Evolutionary conservation across 2,888 invertebrate genomes (phyloP).

Genomic region (Candidula unifasciata): DNA sequence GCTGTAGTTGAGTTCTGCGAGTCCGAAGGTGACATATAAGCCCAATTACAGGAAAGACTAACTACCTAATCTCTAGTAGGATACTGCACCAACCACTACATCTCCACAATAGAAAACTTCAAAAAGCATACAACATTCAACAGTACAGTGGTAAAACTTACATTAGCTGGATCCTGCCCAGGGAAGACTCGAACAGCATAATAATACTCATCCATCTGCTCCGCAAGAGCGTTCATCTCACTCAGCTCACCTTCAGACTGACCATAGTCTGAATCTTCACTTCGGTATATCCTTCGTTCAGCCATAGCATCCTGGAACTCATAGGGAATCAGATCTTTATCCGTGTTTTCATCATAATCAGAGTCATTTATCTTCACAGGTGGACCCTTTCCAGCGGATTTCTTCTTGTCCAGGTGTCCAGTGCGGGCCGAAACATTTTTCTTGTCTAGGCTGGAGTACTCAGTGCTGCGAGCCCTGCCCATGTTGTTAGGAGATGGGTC

Average conservation of each 20-base stretch:
- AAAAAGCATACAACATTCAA: not conserved
- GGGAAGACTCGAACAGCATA: constrained; percentile 91
- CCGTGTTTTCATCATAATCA: constrained; percentile 50
- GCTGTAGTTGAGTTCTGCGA: no score
- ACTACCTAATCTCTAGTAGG: not conserved
- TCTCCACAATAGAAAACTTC: not conserved
- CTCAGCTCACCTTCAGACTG: constrained; percentile 72
- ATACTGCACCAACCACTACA: no score
- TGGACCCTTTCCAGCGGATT: not conserved
- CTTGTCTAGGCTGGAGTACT: constrained; percentile 68
- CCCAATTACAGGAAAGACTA: no score
- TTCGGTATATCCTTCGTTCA: constrained; percentile 58
- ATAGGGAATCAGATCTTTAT: constrained; percentile 69
- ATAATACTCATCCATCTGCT: constrained; percentile 95
- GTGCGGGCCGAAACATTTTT: constrained; percentile 58
- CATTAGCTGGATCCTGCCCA: constrained; percentile 91
- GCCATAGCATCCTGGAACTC: constrained; percentile 72
- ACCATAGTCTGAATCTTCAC: constrained; percentile 70
- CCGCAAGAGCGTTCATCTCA: constrained; percentile 75
- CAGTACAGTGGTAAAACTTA: constrained; percentile 4
- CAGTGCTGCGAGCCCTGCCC: constrained; percentile 65
- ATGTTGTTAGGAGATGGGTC: constrained; percentile 70
- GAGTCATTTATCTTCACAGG: constrained; percentile 23
- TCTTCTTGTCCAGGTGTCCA: constrained; percentile 55
- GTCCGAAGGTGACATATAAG: no score